Conservation (phyloP, 2,113 vertebrate species). For the Lasiurus cinereus region DNA sequence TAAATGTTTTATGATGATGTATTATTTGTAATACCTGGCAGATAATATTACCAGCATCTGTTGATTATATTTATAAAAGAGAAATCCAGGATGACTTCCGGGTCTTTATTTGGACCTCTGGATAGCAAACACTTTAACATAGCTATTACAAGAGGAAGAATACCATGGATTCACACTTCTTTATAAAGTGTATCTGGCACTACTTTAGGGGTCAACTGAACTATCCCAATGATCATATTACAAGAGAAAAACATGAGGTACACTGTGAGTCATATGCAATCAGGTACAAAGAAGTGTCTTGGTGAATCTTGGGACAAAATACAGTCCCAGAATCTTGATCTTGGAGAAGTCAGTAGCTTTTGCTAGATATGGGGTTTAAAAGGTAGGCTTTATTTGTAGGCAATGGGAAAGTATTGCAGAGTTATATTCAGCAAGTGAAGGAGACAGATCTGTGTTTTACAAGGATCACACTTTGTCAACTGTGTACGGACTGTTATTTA, state of each 20-base stretch:
- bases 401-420: background rate
- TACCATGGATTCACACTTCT: background rate
- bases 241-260: background rate
- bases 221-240: background rate
- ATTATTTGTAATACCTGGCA: slow-evolving; percentile 29
- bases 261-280: background rate
- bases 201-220: background rate
- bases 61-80: background rate
- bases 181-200: background rate
- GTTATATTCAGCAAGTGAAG: slow-evolving; percentile 26
- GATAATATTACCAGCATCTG: background rate
- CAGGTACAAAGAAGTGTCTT: slow-evolving; percentile 19
- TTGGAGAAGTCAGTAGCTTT: background rate
- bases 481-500: background rate
- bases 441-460: background rate
- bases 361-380: background rate
- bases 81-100: background rate
- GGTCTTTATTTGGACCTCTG: background rate
- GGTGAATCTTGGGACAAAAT: background rate
- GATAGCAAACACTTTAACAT: background rate
- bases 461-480: background rate
- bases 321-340: background rate
- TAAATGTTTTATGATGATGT: background rate
- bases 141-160: background rate
- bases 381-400: slow-evolving; percentile 30